A percentile compares a stretch with the other conserved stretches of the same genome.
phyloP scores from a whole-genome alignment of 2,888 invertebrate species.

The Phalangium opilio region DNA sequence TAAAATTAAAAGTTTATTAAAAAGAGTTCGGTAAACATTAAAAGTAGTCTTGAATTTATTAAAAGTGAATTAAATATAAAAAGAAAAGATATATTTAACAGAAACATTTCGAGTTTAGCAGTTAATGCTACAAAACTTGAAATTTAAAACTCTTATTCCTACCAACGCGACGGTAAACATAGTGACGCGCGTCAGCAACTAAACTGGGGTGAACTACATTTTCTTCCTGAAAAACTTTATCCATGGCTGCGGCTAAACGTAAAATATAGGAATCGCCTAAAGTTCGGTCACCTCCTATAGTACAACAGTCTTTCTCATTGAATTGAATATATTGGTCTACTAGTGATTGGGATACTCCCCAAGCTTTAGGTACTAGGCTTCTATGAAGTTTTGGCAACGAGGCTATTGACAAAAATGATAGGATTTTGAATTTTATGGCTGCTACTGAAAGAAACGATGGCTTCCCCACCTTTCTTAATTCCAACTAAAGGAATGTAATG shows the following conservation, averaged over 20 bases:
- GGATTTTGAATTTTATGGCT: not conserved
- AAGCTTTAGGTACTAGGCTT: slow-evolving; percentile 32
- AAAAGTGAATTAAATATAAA: too few relatives aligned
- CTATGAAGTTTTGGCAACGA: slow-evolving; percentile 26
- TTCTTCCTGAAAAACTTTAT: slow-evolving; percentile 29
- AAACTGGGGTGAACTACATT: slow-evolving; percentile 30
- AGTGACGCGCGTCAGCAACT: slow-evolving; percentile 34
- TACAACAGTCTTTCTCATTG: slow-evolving; percentile 28
- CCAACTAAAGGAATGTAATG: too few relatives aligned
- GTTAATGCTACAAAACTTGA: too few relatives aligned
- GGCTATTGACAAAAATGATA: slow-evolving; percentile 8
- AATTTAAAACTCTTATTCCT: too few relatives aligned
- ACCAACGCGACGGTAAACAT: slow-evolving; percentile 28
- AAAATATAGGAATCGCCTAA: slow-evolving; percentile 30
- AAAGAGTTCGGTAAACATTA: too few relatives aligned
- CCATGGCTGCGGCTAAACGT: slow-evolving; percentile 32
- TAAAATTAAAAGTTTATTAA: too few relatives aligned
- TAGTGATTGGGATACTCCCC: slow-evolving; percentile 31
- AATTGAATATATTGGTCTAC: slow-evolving; percentile 31
- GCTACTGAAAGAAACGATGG: too few relatives aligned
- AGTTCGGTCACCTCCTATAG: slow-evolving; percentile 31
- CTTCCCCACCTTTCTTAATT: too few relatives aligned
- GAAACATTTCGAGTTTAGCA: too few relatives aligned
- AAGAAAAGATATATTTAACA: too few relatives aligned
- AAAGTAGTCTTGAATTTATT: too few relatives aligned